Evolutionary conservation across 2,888 invertebrate species (phyloP), one percentile per base, ranked within the genome.

Genomic region (Trichogramma dendrolimi): DNA sequence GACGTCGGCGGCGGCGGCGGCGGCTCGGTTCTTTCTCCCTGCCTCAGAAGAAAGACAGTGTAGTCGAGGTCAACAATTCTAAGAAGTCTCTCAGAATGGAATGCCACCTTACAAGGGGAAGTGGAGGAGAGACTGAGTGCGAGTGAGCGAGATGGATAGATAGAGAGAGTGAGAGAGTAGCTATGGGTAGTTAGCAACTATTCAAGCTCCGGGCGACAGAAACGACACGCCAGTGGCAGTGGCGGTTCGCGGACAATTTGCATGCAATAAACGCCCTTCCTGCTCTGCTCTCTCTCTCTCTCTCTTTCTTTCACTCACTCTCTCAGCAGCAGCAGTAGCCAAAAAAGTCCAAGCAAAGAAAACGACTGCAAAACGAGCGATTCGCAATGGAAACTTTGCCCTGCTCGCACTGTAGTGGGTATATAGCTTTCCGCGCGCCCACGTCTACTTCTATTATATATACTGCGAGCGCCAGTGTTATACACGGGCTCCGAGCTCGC

Each of bases 221-320:
- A 43, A 42, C 61, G 59, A 61, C 61, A 58, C 62, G 44, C 41
- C n/a, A 27, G 48, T 6, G 40, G 46, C 39, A 48, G 48, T 27
- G 51, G 41, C 38, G 53, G 51, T 2, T 40, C 55, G 51, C 48
- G 60, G 58, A 64, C 51, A 64, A 67, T 67, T 67, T 63, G 58
- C 61, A 65, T 65, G 58, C 63, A 61, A 67, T 65, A 61, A 67
- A 60, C 57, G 61, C 8, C 11, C 47, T 6, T 48, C 40, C n/a
- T 2, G 7, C 42, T 5, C 27, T 40, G 55, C 51, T 44, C 58
- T 44, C 55, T 38, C n/a, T 46, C 44, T 52, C 5, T 42, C 53
- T 51, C 55, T 51, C 58, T 52, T 53, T 41, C 48, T 43, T 61
- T 54, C 11, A 14, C 6, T 41, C 11, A 48, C 46, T 47, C 42